phyloP scores from a whole-genome alignment of 1,140 invertebrate genomes.

The Drosophila trapezifrons region DNA sequence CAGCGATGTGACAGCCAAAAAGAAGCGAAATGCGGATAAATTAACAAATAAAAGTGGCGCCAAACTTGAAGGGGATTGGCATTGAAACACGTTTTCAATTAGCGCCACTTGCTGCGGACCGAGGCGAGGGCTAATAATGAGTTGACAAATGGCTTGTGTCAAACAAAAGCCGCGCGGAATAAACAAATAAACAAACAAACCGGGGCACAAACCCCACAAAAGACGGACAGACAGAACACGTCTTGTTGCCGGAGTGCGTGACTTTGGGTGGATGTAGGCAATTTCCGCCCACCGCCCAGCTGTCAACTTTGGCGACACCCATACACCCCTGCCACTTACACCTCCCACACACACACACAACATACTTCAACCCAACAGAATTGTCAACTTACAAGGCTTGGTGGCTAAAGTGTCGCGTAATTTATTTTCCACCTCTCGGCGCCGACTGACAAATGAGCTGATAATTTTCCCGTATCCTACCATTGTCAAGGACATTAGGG shows the following conservation, averaged over 20 bases:
- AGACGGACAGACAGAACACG: constrained; percentile 38
- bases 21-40: constrained; percentile 5
- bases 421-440: constrained; percentile 59
- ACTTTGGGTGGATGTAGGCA: constrained; percentile 52
- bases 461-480: constrained; percentile 49
- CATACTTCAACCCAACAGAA: constrained; percentile 38
- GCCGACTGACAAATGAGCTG: constrained; percentile 60
- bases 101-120: constrained; percentile 38
- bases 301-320: constrained; percentile 28
- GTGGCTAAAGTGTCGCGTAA: constrained; percentile 56
- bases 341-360: constrained; percentile 6
- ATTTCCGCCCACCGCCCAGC: constrained; percentile 28
- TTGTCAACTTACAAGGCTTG: constrained; percentile 50
- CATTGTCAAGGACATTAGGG: constrained; percentile 41
- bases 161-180: constrained; percentile 46
- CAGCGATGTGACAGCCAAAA: constrained; percentile 11
- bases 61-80: constrained; percentile 32
- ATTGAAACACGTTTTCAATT: constrained; percentile 59
- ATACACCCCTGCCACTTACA: not conserved
- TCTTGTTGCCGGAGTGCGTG: constrained; percentile 48
- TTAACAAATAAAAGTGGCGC: constrained; percentile 7
- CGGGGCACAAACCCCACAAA: not conserved
- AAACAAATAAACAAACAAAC: constrained; percentile 45
- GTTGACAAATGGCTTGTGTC: constrained; percentile 56
- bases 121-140: constrained; percentile 51